These are phyloP conservation scores for Spodoptera litura DNA, from an alignment of 1,140 invertebrate genomes.

Conservation along the genomic window DNA sequence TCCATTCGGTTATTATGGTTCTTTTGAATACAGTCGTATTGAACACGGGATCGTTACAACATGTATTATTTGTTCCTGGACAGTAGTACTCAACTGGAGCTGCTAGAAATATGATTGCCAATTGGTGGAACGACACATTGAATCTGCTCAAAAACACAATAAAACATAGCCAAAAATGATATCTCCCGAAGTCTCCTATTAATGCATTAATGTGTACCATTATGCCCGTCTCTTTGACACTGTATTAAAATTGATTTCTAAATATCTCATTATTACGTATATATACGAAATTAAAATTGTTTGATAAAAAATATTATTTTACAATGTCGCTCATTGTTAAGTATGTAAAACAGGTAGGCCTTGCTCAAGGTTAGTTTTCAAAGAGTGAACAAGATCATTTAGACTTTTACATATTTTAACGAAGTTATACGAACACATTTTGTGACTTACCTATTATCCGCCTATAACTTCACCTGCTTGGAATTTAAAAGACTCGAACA, in stretches of 20 bases:
- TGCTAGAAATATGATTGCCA: conserved; percentile 88
- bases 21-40: conserved; percentile 88
- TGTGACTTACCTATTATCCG: too few relatives aligned
- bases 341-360: conserved; percentile 17
- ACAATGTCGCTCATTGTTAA: conserved; percentile 24
- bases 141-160: conserved; percentile 89
- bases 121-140: conserved; percentile 90
- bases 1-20: conserved; percentile 91
- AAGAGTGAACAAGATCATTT: too few relatives aligned
- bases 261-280: conserved; percentile 1
- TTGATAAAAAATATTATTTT: not conserved
- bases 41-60: conserved; percentile 87
- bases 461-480: too few relatives aligned
- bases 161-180: conserved; percentile 89
- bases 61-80: conserved; percentile 65
- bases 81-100: conserved; percentile 84
- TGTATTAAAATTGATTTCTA: not conserved
- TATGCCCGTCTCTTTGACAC: not conserved
- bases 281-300: not conserved
- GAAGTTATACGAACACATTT: too few relatives aligned
- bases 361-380: conserved; percentile 15
- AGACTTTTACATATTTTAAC: not conserved
- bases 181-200: conserved; percentile 87
- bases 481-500: too few relatives aligned
- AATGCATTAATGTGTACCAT: conserved; percentile 64